Evolutionary conservation across 1,140 invertebrate genomes (phyloP).

Genomic region (Brachionus angularis): DNA sequence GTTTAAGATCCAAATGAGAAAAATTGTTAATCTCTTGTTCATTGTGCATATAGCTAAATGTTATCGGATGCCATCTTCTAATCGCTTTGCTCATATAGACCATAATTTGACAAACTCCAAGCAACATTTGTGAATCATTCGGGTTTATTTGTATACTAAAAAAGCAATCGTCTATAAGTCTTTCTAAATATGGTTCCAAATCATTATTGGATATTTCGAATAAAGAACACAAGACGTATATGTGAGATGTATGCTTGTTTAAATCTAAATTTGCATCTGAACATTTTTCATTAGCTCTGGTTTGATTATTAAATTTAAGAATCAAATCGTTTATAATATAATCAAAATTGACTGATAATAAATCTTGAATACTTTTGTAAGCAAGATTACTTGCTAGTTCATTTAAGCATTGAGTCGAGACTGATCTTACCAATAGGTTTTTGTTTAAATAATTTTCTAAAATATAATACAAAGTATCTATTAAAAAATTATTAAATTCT

Average conservation of each 20-base stretch:
- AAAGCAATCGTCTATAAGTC: slow-evolving; percentile 35
- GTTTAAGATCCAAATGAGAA: background rate
- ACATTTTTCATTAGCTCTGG: background rate
- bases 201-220: slow-evolving; percentile 22
- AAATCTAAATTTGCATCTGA: background rate
- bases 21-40: background rate
- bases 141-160: slow-evolving; percentile 22
- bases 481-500: slow-evolving; percentile 8
- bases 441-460: slow-evolving; percentile 15
- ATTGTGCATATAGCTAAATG: slow-evolving; percentile 14
- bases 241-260: slow-evolving; percentile 13
- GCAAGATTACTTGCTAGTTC: slow-evolving; percentile 9
- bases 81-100: background rate
- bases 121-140: background rate
- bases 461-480: slow-evolving; percentile 20
- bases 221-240: slow-evolving; percentile 36
- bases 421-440: slow-evolving; percentile 5
- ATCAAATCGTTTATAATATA: slow-evolving; percentile 42
- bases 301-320: slow-evolving; percentile 5
- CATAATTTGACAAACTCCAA: slow-evolving; percentile 29
- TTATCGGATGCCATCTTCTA: slow-evolving; percentile 6
- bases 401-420: slow-evolving; percentile 20
- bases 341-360: slow-evolving; percentile 27
- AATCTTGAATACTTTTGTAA: slow-evolving; percentile 28
- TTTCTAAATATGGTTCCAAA: slow-evolving; percentile 5